Evolutionary conservation across 2,888 invertebrate species (phyloP), one percentile per base, ranked within the genome.

Genomic region (Tetrapedia diversipes): DNA sequence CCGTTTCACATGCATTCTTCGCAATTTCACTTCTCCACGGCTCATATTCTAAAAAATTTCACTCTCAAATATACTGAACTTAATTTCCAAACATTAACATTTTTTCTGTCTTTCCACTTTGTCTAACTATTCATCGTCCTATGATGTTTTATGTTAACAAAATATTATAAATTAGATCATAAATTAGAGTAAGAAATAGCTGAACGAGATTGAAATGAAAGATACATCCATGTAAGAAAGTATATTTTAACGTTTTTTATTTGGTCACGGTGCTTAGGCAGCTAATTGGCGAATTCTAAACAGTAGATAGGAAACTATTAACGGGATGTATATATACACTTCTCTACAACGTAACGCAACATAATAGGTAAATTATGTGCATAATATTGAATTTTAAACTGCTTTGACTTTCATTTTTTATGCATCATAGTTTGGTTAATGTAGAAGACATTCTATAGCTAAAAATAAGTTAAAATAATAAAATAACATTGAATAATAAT

Each of bases 1-100:
- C 65, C 54, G 75, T 75, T 73, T 73, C 75, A 60, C 75, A 60
- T 75, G 59, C 29, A 60, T 45, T 60, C 41, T 32, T 60, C 32
- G 8, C 22, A 32, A 11, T 22, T n/a, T 6, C 43, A n/a, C 59
- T 60, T 43, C 14, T 45, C 27, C 29, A 22, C 14, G 22, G 14
- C 27, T 60, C 37, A 60, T 60, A 27, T 60, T 60, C 43, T 29
- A 45, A 19, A 45, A 60, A 60, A 32, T 60, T 60, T 60, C 59
- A 60, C 59, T 45, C 37, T 57, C n/a, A 57, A 57, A 57, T 39
- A 11, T 24, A 19, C 14, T 10, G 10, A 54, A 54, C 19, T 3
- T 22, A 39, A 24, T 39, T 16, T n/a, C 34, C 24, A 37, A 56
- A 14, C 14, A 2, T 22, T 54, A 16, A 34, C 19, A 8, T 0